A percentile compares a stretch with the other conserved stretches of the same genome.
Conservation (phyloP, 2,797 vertebrate genomes). For the Macroramphosus scolopax region DNA sequence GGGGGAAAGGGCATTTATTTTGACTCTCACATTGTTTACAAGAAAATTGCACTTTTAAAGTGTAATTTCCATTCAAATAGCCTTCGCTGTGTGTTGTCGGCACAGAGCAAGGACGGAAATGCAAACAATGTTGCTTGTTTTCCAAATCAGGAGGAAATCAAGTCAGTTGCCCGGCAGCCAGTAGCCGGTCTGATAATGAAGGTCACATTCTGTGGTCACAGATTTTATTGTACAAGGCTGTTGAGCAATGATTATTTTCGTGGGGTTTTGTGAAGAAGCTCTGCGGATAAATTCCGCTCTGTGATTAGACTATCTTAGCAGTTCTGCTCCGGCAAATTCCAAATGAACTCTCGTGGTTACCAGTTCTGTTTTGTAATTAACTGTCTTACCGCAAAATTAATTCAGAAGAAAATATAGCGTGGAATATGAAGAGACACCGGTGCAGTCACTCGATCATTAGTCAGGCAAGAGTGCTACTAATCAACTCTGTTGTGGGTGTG, state of each 20-base stretch:
- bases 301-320: constrained; percentile 34
- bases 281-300: constrained; percentile 32
- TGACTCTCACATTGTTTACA: constrained; percentile 22
- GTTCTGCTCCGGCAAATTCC: constrained; percentile 58
- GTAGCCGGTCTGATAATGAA: constrained; percentile 5
- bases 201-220: constrained; percentile 16
- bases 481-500: too few relatives aligned
- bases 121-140: constrained; percentile 21
- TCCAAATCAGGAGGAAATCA: constrained; percentile 20
- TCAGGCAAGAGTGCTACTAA: too few relatives aligned
- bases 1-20: constrained; percentile 14
- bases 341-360: constrained; percentile 54
- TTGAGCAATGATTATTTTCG: constrained; percentile 55
- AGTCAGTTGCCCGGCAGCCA: constrained; percentile 17
- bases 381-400: constrained; percentile 57
- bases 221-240: constrained; percentile 26
- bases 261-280: constrained; percentile 28
- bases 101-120: constrained; percentile 20
- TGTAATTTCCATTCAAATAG: constrained; percentile 43
- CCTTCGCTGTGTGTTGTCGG: constrained; percentile 26
- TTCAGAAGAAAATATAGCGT: constrained; percentile 29
- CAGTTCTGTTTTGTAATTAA: constrained; percentile 67
- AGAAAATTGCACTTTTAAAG: constrained; percentile 34
- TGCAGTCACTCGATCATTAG: too few relatives aligned
- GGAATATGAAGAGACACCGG: too few relatives aligned